Conservation (phyloP, 2,797 vertebrate genomes). For the Novumbra hubbsi region DNA sequence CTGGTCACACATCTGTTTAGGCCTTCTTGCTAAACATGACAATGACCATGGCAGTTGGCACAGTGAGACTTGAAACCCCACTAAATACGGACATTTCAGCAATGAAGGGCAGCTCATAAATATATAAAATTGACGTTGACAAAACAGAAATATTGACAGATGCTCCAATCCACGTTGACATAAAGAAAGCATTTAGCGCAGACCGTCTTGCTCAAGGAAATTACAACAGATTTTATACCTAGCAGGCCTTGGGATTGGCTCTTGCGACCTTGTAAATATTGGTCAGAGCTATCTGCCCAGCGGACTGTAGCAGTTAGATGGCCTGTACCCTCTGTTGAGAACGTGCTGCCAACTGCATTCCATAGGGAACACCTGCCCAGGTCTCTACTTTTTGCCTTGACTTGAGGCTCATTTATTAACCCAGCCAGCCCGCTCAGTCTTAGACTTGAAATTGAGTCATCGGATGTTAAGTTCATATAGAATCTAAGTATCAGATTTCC, state of each 20-base stretch:
- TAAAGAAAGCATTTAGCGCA: too few species aligned
- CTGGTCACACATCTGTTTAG: not conserved
- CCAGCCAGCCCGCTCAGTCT: not conserved
- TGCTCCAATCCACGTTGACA: too few species aligned
- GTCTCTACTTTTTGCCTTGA: not conserved
- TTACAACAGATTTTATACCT: too few species aligned
- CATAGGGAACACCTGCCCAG: not conserved
- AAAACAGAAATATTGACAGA: not conserved
- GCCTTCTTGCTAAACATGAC: not conserved
- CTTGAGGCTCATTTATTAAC: not conserved
- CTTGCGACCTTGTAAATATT: too few species aligned
- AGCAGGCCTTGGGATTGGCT: too few species aligned
- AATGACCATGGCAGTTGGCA: not conserved
- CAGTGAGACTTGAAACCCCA: not conserved
- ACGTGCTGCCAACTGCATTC: not conserved
- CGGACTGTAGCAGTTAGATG: too few species aligned
- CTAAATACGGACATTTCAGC: not conserved
- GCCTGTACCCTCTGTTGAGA: not conserved
- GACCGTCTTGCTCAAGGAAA: too few species aligned
- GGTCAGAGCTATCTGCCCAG: too few species aligned
- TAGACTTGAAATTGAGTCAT: not conserved
- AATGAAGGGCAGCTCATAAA: not conserved
- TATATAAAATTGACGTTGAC: not conserved
- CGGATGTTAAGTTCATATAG: not conserved
- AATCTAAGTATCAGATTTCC: not conserved